Percentiles rank a stretch among this genome's conserved stretches.
phyloP scores from a whole-genome alignment of 2,797 vertebrate genomes.

The Esox masquinongy region DNA sequence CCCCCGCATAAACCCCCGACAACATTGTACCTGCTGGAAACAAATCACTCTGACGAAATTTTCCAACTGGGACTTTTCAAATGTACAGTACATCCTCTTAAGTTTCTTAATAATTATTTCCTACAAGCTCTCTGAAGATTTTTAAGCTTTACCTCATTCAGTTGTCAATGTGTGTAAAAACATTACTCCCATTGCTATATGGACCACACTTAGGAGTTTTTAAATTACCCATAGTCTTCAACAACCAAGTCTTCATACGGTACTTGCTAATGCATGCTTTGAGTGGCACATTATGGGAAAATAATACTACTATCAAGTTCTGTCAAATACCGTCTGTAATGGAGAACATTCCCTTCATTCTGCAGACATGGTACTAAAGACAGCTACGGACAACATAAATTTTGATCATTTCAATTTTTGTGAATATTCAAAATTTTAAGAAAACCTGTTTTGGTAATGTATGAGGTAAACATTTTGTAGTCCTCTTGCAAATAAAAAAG shows the following conservation, averaged over 20 bases:
- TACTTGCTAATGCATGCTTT: not conserved
- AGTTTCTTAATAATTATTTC: conserved; percentile 31
- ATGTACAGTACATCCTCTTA: conserved; percentile 58
- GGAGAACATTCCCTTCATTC: not conserved
- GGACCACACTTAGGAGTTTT: not conserved
- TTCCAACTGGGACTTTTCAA: conserved; percentile 41
- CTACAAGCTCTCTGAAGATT: not conserved
- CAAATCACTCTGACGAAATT: conserved; percentile 11
- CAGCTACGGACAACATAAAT: not conserved
- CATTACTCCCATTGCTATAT: not conserved
- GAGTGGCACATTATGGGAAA: not conserved
- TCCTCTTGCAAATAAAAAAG: conserved; percentile 59
- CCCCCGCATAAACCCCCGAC: conserved; percentile 76
- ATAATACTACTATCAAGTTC: not conserved
- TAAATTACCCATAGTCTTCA: not conserved
- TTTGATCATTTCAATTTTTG: not conserved
- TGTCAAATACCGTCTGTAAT: not conserved
- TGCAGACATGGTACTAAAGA: not conserved
- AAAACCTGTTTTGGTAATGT: conserved; percentile 3
- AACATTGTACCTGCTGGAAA: conserved; percentile 17
- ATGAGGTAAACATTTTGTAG: conserved; percentile 52
- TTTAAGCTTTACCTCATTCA: not conserved
- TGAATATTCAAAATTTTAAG: not conserved
- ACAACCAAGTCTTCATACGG: not conserved
- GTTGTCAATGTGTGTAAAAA: not conserved